Base-by-base conservation (phyloP, 2,888 invertebrate species). In the Trissolcus brochymenae region DNA sequence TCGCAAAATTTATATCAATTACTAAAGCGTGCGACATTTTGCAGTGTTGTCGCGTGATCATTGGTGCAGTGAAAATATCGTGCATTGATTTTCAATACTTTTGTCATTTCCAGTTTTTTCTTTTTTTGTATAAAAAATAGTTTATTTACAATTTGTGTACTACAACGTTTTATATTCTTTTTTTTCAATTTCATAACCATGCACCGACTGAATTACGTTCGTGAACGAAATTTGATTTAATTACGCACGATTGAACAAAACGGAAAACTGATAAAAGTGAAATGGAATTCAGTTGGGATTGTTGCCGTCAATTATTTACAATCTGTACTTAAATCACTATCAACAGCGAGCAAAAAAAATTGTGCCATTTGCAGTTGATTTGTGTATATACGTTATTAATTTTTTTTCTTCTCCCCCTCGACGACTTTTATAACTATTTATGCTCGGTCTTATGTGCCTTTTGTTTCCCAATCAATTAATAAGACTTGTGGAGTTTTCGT, bases 181-280 rank as follows among this genome's bases (percentile, higher is more conserved):
- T 35, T 35, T 35, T 11, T 35, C 35, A 35, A 35, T 35, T 35
- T 35, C 2, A 35, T 35, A 35, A 35, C 35, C 35, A 35, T 35
- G 35, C 35, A 35, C 35, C 43, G 19, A 56, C 56, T 9, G 55
- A 56, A 21, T 51, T 67, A 50, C 17, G 25, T 53, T 57, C 43
- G 56, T 43, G 17, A 64, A 74, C 74, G 43, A 61, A 67, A 35
- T 53, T 46, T 57, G 13, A 62, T 56, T 67, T 56, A 67, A 53
- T 73, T 62, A 53, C 61, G 40, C 41, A 55, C 60, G 64, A 70
- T 64, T 75, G 75, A 75, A 75, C 59, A 75, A 50, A 75, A 76
- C 68, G 65, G 70, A 65, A 62, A 71, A 61, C 76, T 74, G 70
- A 76, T 76, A 66, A 71, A 16, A 66, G 29, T 29, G 53, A 40